phyloP scores from a whole-genome alignment of 2,113 vertebrate genomes.

The Phylloscopus trochilus region DNA sequence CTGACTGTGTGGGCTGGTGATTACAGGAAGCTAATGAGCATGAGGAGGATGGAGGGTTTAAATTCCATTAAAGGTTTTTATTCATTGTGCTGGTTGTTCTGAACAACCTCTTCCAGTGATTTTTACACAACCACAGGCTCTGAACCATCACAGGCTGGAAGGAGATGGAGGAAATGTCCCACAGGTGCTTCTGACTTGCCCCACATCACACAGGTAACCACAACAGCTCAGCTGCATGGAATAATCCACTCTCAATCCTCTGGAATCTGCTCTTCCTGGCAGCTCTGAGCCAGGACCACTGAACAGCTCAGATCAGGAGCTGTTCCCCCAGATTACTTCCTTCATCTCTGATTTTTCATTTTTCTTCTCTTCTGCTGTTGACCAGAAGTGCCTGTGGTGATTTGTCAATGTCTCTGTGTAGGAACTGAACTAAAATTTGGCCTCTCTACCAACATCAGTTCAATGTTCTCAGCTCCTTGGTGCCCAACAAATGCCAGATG shows the following conservation, averaged over 20 bases:
- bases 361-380: not conserved
- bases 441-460: not conserved
- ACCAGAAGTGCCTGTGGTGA: not conserved
- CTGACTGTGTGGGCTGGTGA: not conserved
- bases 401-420: not conserved
- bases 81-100: not conserved
- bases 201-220: not conserved
- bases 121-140: not conserved
- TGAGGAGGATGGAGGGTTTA: not conserved
- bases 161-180: not conserved
- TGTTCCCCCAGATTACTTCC: not conserved
- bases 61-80: not conserved
- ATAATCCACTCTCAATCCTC: rapidly evolving
- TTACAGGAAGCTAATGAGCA: constrained; percentile 12
- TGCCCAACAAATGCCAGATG: not conserved
- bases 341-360: not conserved
- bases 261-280: not conserved
- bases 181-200: not conserved
- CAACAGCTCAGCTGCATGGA: not conserved
- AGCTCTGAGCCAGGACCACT: not conserved
- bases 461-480: not conserved
- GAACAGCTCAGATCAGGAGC: not conserved
- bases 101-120: not conserved
- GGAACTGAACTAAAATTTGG: not conserved
- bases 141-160: not conserved